Base-by-base conservation (phyloP, 2,888 invertebrate genomes). In the Pasiphila rectangulata region DNA sequence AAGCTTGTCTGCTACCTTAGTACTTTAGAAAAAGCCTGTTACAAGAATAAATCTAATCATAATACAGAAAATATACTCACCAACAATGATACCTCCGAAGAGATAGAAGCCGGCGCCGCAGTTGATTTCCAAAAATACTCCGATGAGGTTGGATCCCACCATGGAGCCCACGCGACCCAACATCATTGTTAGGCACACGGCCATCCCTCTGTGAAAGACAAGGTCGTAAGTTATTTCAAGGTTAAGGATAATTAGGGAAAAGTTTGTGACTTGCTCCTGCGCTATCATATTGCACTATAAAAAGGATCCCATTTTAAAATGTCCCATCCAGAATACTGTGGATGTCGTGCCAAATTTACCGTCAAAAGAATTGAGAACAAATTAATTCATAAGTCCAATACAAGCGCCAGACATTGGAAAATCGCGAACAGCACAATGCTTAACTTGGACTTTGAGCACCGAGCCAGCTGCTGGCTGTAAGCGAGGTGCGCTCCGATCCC, bases 161-260 rank as follows among this genome's bases (percentile, higher is more conserved):
- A 93, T 92, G 0, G 93, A 93, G 0, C 93, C 93, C 7, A 92
- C 70, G 24, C 93, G 87, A 0, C 93, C 93, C 58, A 90, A 84
- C 80, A 91, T 91, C 75, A 92, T 90, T 5, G 91, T 87, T 34
- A 92, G 72, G 49, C 92, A 93, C 13, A 93, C 83, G 0, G 92
- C 92, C 77, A 93, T 90, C 0, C 91, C 93, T 51, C 91, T 92
- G 69, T 50, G 13, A 32, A 46, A 1, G 4, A 5, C 27, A 44
- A 10, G n/a, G n/a, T n/a, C n/a, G n/a, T n/a, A n/a, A n/a, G n/a
- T n/a, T n/a, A n/a, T n/a, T n/a, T n/a, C n/a, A n/a, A n/a, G n/a
- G n/a, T n/a, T n/a, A n/a, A n/a, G n/a, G n/a, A n/a, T n/a, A n/a
- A n/a, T n/a, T n/a, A n/a, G n/a, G n/a, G n/a, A n/a, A n/a, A n/a